phyloP scores from a whole-genome alignment of 2,888 invertebrate genomes.

The Drosophila villosipedis region DNA sequence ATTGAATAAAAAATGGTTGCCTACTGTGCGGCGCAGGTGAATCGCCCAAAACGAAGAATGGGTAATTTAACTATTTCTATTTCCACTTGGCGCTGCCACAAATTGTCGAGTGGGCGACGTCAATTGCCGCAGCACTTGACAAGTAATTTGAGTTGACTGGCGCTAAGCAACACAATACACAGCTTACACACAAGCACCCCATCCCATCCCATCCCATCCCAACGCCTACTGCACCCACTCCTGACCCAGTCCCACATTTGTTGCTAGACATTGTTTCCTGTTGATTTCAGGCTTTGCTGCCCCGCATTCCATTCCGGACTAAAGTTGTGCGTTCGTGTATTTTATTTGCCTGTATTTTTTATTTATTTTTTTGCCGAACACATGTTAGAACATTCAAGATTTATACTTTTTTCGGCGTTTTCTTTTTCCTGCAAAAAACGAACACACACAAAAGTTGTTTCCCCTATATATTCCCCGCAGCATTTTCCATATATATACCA shows the following conservation, averaged over 20 bases:
- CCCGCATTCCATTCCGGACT: constrained; percentile 19
- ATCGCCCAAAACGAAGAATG: not conserved
- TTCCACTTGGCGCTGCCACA: constrained; percentile 30
- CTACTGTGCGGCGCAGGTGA: constrained; percentile 23
- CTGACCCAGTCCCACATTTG: constrained; percentile 1
- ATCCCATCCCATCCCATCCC: too few species aligned
- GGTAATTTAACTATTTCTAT: constrained; percentile 25
- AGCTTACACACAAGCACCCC: not conserved
- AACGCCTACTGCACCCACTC: not conserved
- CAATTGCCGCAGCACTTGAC: constrained; percentile 53
- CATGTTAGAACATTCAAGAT: constrained; percentile 76
- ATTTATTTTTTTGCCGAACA: constrained; percentile 54
- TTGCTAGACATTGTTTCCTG: constrained; percentile 22
- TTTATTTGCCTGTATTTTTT: constrained; percentile 46
- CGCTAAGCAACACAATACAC: constrained; percentile 53
- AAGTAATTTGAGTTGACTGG: constrained; percentile 56
- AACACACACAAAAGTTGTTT: constrained; percentile 38
- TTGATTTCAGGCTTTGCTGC: constrained; percentile 41
- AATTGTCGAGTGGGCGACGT: constrained; percentile 44
- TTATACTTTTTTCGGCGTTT: constrained; percentile 49
- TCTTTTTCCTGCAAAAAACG: constrained; percentile 9
- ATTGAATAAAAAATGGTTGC: constrained; percentile 56
- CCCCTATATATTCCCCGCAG: constrained; percentile 24
- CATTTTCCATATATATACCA: constrained; percentile 34
- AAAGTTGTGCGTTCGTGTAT: constrained; percentile 43